Evolutionary conservation across 2,888 invertebrate species (phyloP), one percentile per base, ranked within the genome.

Genomic region (Fragum sueziense): DNA sequence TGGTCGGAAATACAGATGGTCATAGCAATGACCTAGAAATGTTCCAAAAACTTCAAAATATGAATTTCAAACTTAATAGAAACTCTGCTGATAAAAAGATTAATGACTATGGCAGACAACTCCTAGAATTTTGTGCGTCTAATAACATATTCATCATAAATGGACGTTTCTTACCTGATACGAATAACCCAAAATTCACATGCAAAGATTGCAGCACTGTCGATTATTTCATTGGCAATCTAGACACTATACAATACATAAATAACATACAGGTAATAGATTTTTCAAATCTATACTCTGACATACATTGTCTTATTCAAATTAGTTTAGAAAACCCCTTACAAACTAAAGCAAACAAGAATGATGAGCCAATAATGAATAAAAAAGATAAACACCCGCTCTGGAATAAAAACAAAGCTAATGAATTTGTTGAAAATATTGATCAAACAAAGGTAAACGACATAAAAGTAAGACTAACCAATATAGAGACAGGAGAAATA

Each of bases 71-170:
- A 2, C 52, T 69, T 14, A 31, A 69, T 31, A 52, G 69, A 29
- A 33, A 29, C n/a, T 51, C 69, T 29, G 52, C 52, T 2, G 69
- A 69, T 41, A 29, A 27, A 31, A 69, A 27, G 47, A 27, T 29
- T 22, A 69, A 69, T 52, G 51, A 47, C 17, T 69, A 27, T 31
- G 51, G 69, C 7, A 25, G 29, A 7, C 69, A 69, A 69, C 52
- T 69, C 11, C 29, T 69, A 51, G 52, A 69, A 29, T 27, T 69
- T 31, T 69, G 69, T 29, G 51, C 29, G 17, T 51, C 41, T n/a
- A 69, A 69, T 69, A 25, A 69, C 52, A 9, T 69, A 7, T 52
- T 69, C 22, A 52, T 69, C 31, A 6, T 69, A 52, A 69, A 69
- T 29, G 69, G 69, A 4, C 47, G 69, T 9, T 22, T 51, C 11